Evolutionary conservation across 2,113 vertebrate genomes (phyloP).

Genomic region (Pionites leucogaster): DNA sequence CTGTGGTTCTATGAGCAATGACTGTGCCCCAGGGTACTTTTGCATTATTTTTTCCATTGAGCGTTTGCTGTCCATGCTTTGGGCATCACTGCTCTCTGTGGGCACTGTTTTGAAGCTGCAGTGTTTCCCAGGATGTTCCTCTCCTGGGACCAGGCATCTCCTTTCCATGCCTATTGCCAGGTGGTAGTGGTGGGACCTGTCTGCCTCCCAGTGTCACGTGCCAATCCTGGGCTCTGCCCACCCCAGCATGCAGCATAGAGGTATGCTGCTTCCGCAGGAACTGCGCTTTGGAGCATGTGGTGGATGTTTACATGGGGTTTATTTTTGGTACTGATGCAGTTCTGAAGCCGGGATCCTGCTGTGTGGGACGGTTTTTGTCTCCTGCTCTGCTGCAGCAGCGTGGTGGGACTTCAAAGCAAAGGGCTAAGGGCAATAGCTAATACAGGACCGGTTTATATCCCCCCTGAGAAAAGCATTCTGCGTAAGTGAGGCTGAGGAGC

Average conservation of each 20-base stretch:
- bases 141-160: neutral
- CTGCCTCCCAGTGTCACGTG: neutral
- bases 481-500: rapidly evolving
- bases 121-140: neutral
- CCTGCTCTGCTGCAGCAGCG: neutral
- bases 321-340: neutral
- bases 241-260: neutral
- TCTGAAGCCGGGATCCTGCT: neutral
- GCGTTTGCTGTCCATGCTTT: neutral
- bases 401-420: neutral
- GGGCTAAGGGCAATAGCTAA: neutral
- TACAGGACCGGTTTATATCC: neutral
- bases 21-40: neutral
- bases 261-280: neutral
- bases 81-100: neutral
- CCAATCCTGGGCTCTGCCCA: neutral
- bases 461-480: neutral
- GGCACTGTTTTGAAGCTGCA: neutral
- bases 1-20: neutral
- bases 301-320: neutral
- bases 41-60: neutral
- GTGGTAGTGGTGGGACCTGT: neutral
- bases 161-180: neutral
- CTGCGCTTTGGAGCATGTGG: neutral
- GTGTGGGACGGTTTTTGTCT: neutral